A percentile compares a stretch with the other conserved stretches of the same genome.
These are phyloP conservation scores for Ophiothrix spiculata DNA, from an alignment of 35 echinoderm and acorn worm genomes.

Conservation along the genomic window DNA sequence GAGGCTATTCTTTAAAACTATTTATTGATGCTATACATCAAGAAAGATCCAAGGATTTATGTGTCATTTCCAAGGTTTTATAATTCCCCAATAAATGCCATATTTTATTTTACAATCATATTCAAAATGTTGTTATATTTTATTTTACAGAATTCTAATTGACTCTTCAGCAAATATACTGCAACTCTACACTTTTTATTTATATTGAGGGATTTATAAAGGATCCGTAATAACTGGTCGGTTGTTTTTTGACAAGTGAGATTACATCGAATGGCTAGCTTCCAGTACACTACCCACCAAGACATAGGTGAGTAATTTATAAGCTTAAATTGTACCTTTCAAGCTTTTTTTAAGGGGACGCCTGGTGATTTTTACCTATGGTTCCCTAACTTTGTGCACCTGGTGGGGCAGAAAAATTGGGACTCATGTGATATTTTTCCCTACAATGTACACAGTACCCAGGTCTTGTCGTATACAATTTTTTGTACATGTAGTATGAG, in stretches of 20 bases:
- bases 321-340: not conserved
- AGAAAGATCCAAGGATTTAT: too few species aligned
- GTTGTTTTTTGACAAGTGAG: not conserved
- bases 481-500: not conserved
- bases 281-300: not conserved
- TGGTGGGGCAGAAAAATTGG: not conserved
- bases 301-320: not conserved
- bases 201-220: too few species aligned
- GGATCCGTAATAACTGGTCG: too few species aligned
- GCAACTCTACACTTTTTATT: too few species aligned
- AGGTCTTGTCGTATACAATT: not conserved
- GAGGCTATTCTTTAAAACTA: too few species aligned
- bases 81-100: too few species aligned
- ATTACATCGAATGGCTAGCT: not conserved
- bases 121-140: too few species aligned
- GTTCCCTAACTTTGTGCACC: not conserved
- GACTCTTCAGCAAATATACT: too few species aligned
- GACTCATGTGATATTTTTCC: not conserved
- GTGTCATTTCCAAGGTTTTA: too few species aligned
- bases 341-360: not conserved
- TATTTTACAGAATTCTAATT: too few species aligned
- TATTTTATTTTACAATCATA: too few species aligned
- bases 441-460: not conserved
- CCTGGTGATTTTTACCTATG: not conserved
- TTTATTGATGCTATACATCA: too few species aligned